A percentile compares a stretch with the other conserved stretches of the same genome.
These are phyloP conservation scores for Antigone vipio DNA, from an alignment of 2,113 vertebrate species.

Conservation along the genomic window DNA sequence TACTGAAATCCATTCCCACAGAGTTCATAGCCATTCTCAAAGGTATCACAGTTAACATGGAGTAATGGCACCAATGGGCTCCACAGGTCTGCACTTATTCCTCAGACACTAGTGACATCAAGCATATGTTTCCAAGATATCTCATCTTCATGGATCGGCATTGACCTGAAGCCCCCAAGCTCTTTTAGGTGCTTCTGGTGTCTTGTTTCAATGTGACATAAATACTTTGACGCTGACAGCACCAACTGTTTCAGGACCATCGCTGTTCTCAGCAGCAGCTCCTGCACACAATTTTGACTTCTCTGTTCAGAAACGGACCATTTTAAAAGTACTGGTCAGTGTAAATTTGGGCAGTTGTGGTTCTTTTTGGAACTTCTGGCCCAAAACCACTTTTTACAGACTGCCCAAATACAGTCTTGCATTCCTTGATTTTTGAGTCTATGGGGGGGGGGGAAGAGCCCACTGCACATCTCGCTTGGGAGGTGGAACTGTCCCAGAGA, in stretches of 20 bases:
- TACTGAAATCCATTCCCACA: not conserved
- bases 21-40: not conserved
- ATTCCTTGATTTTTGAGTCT: not conserved
- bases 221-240: not conserved
- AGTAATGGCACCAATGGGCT: not conserved
- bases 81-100: not conserved
- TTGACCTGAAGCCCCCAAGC: not conserved
- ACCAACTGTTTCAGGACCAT: not conserved
- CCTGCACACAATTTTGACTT: not conserved
- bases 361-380: not conserved
- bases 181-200: not conserved
- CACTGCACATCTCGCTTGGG: not conserved
- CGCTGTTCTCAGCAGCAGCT: not conserved
- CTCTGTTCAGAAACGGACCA: not conserved
- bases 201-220: not conserved
- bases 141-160: not conserved
- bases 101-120: not conserved
- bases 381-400: not conserved
- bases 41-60: not conserved
- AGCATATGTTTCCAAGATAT: not conserved
- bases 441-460: not conserved
- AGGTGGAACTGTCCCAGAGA: not conserved
- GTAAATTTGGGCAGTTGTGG: not conserved
- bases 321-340: not conserved
- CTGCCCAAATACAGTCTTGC: not conserved